These are phyloP conservation scores for Promerops cafer DNA, from an alignment of 2,113 vertebrate genomes.

Conservation along the genomic window DNA sequence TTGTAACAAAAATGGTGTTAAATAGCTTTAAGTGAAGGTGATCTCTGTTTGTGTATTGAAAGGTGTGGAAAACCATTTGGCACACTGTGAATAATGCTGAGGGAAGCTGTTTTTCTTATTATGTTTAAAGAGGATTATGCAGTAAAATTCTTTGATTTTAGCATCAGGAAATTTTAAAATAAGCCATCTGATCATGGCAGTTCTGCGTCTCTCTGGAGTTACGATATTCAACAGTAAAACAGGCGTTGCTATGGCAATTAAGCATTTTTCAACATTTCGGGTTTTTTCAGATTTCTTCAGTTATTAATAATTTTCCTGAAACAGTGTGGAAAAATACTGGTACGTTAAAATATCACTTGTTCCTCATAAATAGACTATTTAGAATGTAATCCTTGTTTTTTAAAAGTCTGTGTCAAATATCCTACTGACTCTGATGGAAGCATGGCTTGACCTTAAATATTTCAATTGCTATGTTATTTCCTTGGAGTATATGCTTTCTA, in stretches of 20 bases:
- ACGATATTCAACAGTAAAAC: not conserved
- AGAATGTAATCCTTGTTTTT: slow-evolving; percentile 16
- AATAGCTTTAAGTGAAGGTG: not conserved
- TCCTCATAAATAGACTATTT: slow-evolving; percentile 17
- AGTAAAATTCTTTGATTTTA: not conserved
- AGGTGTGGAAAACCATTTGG: not conserved
- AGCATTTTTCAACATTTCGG: slow-evolving; percentile 18
- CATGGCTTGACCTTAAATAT: not conserved
- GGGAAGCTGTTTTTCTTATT: not conserved
- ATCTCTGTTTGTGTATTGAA: not conserved
- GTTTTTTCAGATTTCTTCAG: slow-evolving; percentile 19
- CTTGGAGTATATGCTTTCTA: not conserved
- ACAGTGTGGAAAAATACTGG: slow-evolving; percentile 25
- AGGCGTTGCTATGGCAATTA: slow-evolving; percentile 59
- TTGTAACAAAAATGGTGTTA: not conserved
- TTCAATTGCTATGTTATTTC: slow-evolving; percentile 16
- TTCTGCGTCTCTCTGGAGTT: slow-evolving; percentile 19
- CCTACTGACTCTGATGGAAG: not conserved
- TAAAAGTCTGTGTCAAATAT: not conserved
- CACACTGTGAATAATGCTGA: not conserved
- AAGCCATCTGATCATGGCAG: not conserved
- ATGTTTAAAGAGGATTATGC: not conserved
- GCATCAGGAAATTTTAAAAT: slow-evolving; percentile 1
- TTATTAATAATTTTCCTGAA: slow-evolving; percentile 61
- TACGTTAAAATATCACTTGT: slow-evolving; percentile 6